Evolutionary conservation across 2,797 vertebrate species (phyloP), one percentile per base, ranked within the genome.

Genomic region (Carduelis carduelis): DNA sequence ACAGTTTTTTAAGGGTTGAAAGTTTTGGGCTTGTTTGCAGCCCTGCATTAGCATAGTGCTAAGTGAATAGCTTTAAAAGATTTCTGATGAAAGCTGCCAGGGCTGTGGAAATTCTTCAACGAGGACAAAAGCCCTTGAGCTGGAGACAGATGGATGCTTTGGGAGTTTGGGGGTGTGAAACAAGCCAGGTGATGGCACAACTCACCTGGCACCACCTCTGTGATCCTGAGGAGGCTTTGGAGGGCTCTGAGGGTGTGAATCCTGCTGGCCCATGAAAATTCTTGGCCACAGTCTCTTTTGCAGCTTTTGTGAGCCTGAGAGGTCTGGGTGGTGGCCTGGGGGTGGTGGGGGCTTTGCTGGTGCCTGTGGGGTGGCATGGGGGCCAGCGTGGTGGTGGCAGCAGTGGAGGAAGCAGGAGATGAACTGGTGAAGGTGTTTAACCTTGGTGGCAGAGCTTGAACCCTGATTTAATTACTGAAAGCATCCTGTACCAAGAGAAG

Each of bases 191-290:
- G 27, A 10, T 22, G 52, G 49, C 34, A 27, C 64, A 39, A 37
- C 41, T 52, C 17, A 21, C 20, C 13, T 18, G 72, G 13, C 49
- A 63, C 8, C 7, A 6, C 9, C 2, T 0, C 43, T 0, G 0
- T 12, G 59, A 24, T n/a, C 26, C 55, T 1, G 2, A 8, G 59
- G 6, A 1, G 2, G 26, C 79, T 88, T 23, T 49, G 72, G 55
- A 26, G 47, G 44, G 44, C 69, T 87, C 28, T 1, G 43, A 0
- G 4, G 17, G 9, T 37, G 17, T 1, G 3, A 84, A n/a, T 79
- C 23, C 63, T 60, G 5, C 44, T 63, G 64, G 75, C 12, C 44
- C 3, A 1, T 2, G 0, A 19, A 44, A 37, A 10, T 14, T 20
- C 28, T 23, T 69, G 63, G 23, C 17, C 39, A 17, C 21, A 3